phyloP scores from a whole-genome alignment of 2,797 vertebrate species.

The Melopsittacus undulatus region DNA sequence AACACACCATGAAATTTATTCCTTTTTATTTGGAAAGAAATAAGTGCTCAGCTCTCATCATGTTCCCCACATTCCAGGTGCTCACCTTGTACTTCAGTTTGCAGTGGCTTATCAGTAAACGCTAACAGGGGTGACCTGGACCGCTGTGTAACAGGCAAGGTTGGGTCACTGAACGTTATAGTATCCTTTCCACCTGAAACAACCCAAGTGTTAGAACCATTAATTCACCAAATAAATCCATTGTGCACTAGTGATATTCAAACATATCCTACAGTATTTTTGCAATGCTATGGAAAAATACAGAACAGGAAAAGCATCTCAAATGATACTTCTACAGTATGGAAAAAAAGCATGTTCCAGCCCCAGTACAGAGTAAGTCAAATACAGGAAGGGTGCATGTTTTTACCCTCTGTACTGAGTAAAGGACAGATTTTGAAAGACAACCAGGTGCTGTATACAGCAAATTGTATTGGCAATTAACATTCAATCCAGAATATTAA shows the following conservation, averaged over 20 bases:
- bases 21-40: constrained; percentile 11
- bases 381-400: not conserved
- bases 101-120: constrained; percentile 62
- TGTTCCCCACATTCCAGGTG: not conserved
- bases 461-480: constrained; percentile 7
- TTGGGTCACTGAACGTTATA: constrained; percentile 74
- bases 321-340: not conserved
- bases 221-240: not conserved
- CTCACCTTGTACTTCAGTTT: constrained; percentile 80
- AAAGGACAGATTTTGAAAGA: constrained; percentile 7
- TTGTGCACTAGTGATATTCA: not conserved
- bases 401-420: not conserved
- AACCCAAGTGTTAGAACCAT: not conserved
- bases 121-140: constrained; percentile 74
- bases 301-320: constrained; percentile 15
- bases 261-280: not conserved
- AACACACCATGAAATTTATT: not conserved
- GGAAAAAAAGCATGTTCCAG: not conserved
- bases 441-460: not conserved
- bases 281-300: not conserved
- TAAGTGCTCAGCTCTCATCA: not conserved
- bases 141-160: constrained; percentile 76
- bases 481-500: constrained; percentile 23
- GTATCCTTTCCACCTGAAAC: constrained; percentile 85
- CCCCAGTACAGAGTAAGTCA: not conserved